Evolutionary conservation across 2,888 invertebrate genomes (phyloP).

Genomic region (Dendrolimus pini): DNA sequence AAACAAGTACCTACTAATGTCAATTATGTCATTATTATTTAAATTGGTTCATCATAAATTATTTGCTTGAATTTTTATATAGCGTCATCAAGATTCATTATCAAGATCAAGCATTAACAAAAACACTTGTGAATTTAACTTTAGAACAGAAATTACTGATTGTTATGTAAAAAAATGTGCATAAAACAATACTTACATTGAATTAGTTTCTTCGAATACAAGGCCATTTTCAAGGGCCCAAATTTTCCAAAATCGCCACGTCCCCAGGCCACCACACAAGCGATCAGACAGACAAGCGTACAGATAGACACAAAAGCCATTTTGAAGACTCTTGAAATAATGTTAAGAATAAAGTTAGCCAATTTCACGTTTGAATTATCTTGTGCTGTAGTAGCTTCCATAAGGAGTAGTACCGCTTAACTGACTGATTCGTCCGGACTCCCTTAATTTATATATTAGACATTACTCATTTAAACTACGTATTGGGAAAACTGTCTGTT

Average conservation of each 20-base stretch:
- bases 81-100: too few relatives aligned
- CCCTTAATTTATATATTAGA: not conserved
- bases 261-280: conserved; percentile 25
- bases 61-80: too few relatives aligned
- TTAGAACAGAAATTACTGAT: too few relatives aligned
- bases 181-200: conserved; percentile 49
- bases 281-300: conserved; percentile 21
- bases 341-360: too few relatives aligned
- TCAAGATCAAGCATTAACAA: too few relatives aligned
- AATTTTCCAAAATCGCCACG: conserved; percentile 52
- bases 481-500: not conserved
- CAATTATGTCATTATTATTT: too few relatives aligned
- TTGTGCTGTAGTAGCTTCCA: conserved; percentile 1
- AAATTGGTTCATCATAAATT: too few relatives aligned
- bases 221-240: conserved; percentile 50
- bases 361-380: not conserved
- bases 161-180: too few relatives aligned
- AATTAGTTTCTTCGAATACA: conserved; percentile 39
- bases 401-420: not conserved
- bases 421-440: not conserved
- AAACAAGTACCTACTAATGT: too few relatives aligned
- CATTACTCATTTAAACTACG: not conserved
- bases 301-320: conserved; percentile 18
- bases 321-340: conserved; percentile 4
- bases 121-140: too few relatives aligned